These are phyloP conservation scores for Frieseomelitta varia DNA, from an alignment of 1,140 invertebrate species.

Conservation along the genomic window DNA sequence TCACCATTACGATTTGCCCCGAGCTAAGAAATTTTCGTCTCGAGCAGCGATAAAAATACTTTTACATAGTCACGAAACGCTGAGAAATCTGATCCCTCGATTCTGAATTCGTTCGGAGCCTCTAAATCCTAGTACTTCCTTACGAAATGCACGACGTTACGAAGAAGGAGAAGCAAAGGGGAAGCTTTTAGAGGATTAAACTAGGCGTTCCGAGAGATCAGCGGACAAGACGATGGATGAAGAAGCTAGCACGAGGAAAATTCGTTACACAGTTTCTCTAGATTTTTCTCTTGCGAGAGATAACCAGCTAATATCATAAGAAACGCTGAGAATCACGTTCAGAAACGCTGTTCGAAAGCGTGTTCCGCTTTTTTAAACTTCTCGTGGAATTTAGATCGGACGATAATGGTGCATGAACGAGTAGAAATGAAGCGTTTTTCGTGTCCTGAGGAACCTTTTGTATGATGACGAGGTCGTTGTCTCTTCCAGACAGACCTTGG, in stretches of 20 bases:
- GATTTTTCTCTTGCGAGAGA: neutral
- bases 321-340: neutral
- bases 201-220: neutral
- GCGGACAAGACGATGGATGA: neutral
- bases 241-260: neutral
- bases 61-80: neutral
- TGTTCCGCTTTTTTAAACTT: neutral
- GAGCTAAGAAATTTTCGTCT: neutral
- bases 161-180: too few relatives aligned
- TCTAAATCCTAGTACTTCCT: neutral
- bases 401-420: neutral
- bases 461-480: neutral
- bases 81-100: neutral
- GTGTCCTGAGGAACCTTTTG: conserved; percentile 11
- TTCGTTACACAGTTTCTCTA: neutral
- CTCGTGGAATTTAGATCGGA: conserved; percentile 9
- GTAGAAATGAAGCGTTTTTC: neutral
- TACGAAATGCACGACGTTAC: neutral
- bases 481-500: conserved; percentile 44
- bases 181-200: neutral
- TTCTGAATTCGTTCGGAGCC: neutral
- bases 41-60: neutral
- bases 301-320: too few relatives aligned
- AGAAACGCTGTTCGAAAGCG: neutral
- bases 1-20: too few relatives aligned